Percentiles rank a stretch among this genome's conserved stretches.
Evolutionary conservation across 2,797 vertebrate species (phyloP).

Genomic region (Clarias laeviceps): DNA sequence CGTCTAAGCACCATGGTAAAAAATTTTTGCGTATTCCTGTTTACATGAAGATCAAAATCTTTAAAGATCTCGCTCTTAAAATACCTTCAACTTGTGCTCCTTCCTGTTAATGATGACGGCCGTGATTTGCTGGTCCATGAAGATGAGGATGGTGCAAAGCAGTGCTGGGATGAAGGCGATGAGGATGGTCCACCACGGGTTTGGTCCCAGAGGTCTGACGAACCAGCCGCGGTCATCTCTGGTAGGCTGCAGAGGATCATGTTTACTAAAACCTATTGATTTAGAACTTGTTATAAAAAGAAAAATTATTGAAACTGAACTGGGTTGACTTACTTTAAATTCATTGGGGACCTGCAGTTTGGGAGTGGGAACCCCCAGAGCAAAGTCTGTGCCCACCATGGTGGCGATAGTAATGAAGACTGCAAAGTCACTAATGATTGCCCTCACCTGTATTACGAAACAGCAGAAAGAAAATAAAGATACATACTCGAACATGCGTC

Average conservation of each 20-base stretch:
- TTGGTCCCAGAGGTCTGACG: conserved; percentile 91
- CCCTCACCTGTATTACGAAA: conserved; percentile 79
- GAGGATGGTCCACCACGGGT: conserved; percentile 97
- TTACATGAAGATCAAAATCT: no score
- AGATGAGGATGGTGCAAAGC: conserved; percentile 98
- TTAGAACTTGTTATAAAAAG: not conserved
- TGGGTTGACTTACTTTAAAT: conserved; percentile 86
- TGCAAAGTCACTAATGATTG: conserved; percentile 95
- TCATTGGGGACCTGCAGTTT: conserved; percentile 95
- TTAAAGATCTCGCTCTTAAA: no score
- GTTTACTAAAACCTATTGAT: not conserved
- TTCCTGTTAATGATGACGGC: conserved; percentile 99
- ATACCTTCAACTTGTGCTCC: conserved; percentile 98
- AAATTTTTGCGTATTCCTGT: not conserved
- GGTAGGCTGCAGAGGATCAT: conserved; percentile 80
- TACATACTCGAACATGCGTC: not conserved
- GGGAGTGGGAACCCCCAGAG: conserved; percentile 91
- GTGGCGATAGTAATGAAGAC: conserved; percentile 96
- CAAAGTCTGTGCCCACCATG: conserved; percentile 93
- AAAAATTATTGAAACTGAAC: not conserved
- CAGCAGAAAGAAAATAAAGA: not conserved
- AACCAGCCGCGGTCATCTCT: conserved; percentile 97
- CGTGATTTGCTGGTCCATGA: conserved; percentile 99
- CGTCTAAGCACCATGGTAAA: not conserved
- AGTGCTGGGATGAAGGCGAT: conserved; percentile 89